A percentile compares a stretch with the other conserved stretches of the same genome.
These are phyloP conservation scores for Telmatherina bonti DNA, from an alignment of 2,797 vertebrate species.

Conservation along the genomic window DNA sequence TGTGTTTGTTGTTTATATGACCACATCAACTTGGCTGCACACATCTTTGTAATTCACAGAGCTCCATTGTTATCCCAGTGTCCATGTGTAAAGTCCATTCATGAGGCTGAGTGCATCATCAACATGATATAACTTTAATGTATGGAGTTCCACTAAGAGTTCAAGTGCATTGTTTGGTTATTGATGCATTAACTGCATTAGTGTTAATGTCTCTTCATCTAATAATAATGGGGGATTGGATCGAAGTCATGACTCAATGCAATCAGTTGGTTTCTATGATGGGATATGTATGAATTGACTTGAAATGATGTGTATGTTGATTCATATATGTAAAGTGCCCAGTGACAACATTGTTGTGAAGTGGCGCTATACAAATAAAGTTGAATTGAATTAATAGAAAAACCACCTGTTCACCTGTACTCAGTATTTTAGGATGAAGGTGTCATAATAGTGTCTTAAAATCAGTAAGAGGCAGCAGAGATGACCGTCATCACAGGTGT, in stretches of 20 bases:
- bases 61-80: constrained; percentile 61
- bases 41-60: constrained; percentile 55
- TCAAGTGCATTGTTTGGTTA: constrained; percentile 4
- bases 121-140: constrained; percentile 50
- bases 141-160: constrained; percentile 34
- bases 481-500: background rate
- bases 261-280: too few relatives aligned
- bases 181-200: background rate
- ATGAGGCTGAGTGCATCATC: constrained; percentile 67
- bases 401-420: background rate
- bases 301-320: too few relatives aligned
- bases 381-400: too few relatives aligned
- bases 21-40: constrained; percentile 21
- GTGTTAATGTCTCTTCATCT: background rate
- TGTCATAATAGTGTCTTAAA: background rate
- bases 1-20: constrained; percentile 36
- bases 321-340: too few relatives aligned
- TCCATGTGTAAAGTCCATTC: constrained; percentile 65
- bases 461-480: background rate
- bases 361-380: too few relatives aligned
- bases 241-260: too few relatives aligned
- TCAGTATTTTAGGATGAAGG: background rate
- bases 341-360: too few relatives aligned
- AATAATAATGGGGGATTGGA: too few relatives aligned
- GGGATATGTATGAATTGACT: too few relatives aligned